These are phyloP conservation scores for Caenorhabditis inopinata DNA, from an alignment of 1,140 invertebrate species.

Conservation along the genomic window DNA sequence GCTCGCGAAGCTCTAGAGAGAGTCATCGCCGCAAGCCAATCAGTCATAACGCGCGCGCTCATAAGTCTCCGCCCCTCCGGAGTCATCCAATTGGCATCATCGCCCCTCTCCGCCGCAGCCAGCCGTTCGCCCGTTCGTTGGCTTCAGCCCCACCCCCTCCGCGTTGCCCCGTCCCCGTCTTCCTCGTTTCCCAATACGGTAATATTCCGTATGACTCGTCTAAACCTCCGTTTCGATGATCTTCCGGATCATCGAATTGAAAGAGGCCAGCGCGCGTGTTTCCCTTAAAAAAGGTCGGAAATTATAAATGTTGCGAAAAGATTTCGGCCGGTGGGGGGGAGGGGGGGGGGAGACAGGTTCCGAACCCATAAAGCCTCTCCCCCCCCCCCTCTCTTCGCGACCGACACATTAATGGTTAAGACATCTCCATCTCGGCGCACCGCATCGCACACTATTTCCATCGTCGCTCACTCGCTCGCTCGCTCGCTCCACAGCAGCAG, in stretches of 20 bases:
- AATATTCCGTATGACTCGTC: too few species aligned
- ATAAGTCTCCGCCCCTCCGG: background rate
- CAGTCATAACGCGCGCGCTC: background rate
- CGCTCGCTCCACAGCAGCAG: too few species aligned
- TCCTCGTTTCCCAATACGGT: background rate
- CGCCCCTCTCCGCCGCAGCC: too few species aligned
- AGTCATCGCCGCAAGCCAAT: background rate
- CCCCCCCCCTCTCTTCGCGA: background rate
- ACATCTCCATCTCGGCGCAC: background rate
- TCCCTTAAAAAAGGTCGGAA: background rate
- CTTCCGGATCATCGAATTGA: constrained; percentile 1
- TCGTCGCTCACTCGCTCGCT: too few species aligned
- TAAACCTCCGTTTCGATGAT: background rate
- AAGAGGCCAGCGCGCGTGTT: too few species aligned
- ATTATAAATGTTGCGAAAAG: constrained; percentile 20
- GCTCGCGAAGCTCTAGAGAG: too few species aligned
- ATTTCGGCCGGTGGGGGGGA: background rate
- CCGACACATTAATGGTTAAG: background rate
- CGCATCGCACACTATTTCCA: background rate
- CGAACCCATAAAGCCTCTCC: constrained; percentile 22
- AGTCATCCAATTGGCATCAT: background rate
- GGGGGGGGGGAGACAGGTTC: background rate
- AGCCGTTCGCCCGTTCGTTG: too few species aligned
- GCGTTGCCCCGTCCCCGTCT: background rate
- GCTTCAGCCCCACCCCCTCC: too few species aligned